phyloP scores from a whole-genome alignment of 2,113 vertebrate species.

The Zosterops hypoxanthus region DNA sequence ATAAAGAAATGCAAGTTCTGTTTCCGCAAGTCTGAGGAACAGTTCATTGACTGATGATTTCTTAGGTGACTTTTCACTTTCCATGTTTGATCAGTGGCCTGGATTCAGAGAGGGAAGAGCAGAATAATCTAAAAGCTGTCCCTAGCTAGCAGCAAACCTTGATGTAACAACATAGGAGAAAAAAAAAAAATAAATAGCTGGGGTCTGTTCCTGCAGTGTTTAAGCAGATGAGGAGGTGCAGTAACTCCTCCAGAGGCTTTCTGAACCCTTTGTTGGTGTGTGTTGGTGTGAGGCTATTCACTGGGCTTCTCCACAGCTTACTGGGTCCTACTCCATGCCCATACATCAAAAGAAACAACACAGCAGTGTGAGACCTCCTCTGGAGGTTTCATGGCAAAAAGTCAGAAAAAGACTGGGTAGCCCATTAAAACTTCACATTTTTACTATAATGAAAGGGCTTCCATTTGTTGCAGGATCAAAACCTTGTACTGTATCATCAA shows the following conservation, averaged over 20 bases:
- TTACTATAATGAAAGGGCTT: background rate
- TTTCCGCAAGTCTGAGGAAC: slow-evolving; percentile 39
- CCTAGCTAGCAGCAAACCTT: slow-evolving; percentile 13
- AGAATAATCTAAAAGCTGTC: background rate
- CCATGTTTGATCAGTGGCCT: background rate
- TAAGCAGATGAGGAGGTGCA: background rate
- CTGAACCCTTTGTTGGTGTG: background rate
- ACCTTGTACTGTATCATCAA: background rate
- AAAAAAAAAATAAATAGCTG: background rate
- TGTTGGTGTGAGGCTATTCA: background rate
- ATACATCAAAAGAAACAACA: background rate
- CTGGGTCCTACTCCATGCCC: background rate
- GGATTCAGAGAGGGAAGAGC: background rate
- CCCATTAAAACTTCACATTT: background rate
- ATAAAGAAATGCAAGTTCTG: slow-evolving; percentile 37
- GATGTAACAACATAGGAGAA: background rate
- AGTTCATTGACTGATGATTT: slow-evolving; percentile 48
- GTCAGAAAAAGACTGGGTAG: background rate
- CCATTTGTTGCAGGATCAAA: background rate
- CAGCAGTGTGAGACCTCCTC: background rate
- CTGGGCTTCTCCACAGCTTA: background rate
- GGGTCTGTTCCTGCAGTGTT: background rate
- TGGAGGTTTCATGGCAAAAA: background rate
- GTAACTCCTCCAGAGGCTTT: background rate
- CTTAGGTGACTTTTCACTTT: background rate